These are phyloP conservation scores for Channallabes apus DNA, from an alignment of 2,797 vertebrate genomes.

Conservation along the genomic window DNA sequence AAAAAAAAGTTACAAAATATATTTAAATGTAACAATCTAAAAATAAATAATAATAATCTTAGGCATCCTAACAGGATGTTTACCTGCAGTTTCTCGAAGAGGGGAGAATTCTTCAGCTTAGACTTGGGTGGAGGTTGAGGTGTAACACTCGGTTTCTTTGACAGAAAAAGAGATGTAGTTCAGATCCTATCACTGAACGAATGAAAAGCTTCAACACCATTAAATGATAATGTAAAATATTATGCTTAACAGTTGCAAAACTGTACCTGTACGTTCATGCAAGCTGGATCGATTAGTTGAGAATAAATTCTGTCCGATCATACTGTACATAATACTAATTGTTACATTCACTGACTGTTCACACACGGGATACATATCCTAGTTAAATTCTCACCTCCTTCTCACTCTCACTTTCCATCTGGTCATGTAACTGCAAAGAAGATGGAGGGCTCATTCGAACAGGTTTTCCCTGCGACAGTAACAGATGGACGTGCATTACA, in stretches of 20 bases:
- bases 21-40: not conserved
- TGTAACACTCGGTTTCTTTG: constrained; percentile 60
- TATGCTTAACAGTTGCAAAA: not conserved
- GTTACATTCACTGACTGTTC: not conserved
- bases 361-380: not conserved
- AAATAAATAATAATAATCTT: too few relatives aligned
- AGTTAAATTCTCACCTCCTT: constrained; percentile 57
- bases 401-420: constrained; percentile 54
- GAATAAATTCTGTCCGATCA: not conserved
- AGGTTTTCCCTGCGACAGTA: constrained; percentile 54
- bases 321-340: not conserved
- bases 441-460: constrained; percentile 62
- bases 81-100: constrained; percentile 77
- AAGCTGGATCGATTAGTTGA: not conserved
- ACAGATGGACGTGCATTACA: constrained; percentile 27
- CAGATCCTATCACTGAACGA: not conserved
- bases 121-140: constrained; percentile 64
- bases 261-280: not conserved
- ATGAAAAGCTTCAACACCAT: not conserved
- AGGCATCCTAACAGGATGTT: constrained; percentile 1
- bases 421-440: constrained; percentile 62
- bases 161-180: constrained; percentile 21
- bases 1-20: not conserved
- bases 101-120: constrained; percentile 68
- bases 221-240: constrained; percentile 1